Evolutionary conservation across 2,888 invertebrate genomes (phyloP), one percentile per base, ranked within the genome.

Genomic region (Xestobium rufovillosum): DNA sequence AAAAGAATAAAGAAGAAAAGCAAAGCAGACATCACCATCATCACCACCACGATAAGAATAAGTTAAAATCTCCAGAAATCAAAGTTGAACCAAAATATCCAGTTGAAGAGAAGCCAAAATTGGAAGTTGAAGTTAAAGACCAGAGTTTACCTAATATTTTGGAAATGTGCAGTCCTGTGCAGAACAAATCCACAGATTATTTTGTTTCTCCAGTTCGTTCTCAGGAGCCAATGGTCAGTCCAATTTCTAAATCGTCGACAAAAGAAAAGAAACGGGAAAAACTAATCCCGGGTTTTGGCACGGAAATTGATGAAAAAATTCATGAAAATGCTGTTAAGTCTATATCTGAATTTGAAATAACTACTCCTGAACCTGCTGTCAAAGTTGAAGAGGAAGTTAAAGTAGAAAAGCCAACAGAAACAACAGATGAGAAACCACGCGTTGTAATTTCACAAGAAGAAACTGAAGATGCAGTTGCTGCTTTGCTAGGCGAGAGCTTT

Each of bases 391-490:
- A 55, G 38, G 52, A 65, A 35, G 56, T 60, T 41, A 57, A 48
- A 26, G 54, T 63, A 6, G 65, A 60, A 46, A 67, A 67, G 8
- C 56, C 59, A 1, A 57, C 65, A 3, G 67, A 60, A 53, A 63
- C 59, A 36, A 63, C 66, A 8, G 83, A 84, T 43, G 86, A 86
- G 54, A 87, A 86, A 56, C 83, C 83, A 0, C 73, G 87, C 31
- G 84, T 83, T 6, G 72, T 84, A 1, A 90, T 90, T 53, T 90
- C 89, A 0, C 90, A 90, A 64, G 90, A 90, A 67, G 90, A 91
- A 66, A 91, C 90, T 0, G 90, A 87, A 63, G 89, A 89, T 61
- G 91, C 91, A 0, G 90, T 91, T 0, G 89, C 89, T 4, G 89
- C 90, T 1, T 66, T 91, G 15, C 65, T 91, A 36, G 88, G 86